Evolutionary conservation across 2,888 invertebrate species (phyloP).

Genomic region (Galeruca laticollis): DNA sequence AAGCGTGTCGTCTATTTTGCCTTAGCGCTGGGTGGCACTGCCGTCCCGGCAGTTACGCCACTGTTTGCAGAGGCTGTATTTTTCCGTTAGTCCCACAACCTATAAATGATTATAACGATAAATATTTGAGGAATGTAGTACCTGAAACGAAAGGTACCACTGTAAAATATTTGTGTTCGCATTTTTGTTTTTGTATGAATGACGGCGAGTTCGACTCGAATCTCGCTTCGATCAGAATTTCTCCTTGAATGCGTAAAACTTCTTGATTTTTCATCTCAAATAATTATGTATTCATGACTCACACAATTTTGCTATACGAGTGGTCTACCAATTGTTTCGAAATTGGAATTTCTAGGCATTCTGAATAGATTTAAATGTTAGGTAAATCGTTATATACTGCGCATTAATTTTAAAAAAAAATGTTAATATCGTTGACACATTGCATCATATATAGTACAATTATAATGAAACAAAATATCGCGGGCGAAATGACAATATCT

Average conservation of each 20-base stretch:
- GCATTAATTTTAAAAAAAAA: too few species aligned
- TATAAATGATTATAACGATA: slow-evolving; percentile 19
- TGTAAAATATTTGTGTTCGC: not conserved
- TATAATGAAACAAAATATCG: too few species aligned
- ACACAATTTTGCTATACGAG: not conserved
- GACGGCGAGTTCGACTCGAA: not conserved
- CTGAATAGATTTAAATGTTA: too few species aligned
- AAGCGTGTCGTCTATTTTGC: too few species aligned
- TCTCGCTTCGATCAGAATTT: slow-evolving; percentile 14
- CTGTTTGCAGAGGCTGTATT: slow-evolving; percentile 8
- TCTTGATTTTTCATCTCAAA: slow-evolving; percentile 22
- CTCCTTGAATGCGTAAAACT: slow-evolving; percentile 18
- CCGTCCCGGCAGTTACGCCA: too few species aligned
- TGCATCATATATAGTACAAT: too few species aligned
- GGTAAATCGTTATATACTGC: too few species aligned
- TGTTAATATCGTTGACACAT: too few species aligned
- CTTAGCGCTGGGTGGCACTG: too few species aligned
- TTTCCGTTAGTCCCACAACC: slow-evolving; percentile 4
- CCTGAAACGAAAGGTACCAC: slow-evolving; percentile 20
- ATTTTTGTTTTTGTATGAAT: slow-evolving; percentile 9
- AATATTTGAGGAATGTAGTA: slow-evolving; percentile 28
- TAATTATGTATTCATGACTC: slow-evolving; percentile 9
- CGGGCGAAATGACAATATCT: too few species aligned
- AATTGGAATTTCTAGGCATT: too few species aligned
- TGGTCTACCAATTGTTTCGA: not conserved